Conservation (phyloP, 2,797 vertebrate species). For the Buceros bicornis region DNA sequence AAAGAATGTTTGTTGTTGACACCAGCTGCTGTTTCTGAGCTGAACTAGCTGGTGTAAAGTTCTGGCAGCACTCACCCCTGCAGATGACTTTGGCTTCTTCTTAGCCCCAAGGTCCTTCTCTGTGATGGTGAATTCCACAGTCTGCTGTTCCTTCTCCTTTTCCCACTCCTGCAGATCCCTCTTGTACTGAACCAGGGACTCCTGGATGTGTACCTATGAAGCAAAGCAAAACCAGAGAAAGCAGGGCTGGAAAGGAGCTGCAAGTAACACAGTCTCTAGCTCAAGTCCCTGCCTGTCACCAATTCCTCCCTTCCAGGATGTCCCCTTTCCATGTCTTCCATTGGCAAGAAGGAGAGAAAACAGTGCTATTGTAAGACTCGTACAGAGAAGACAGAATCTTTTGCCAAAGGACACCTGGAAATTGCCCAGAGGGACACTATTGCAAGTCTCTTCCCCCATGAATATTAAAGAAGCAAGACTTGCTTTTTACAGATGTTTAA, state of each 20-base stretch:
- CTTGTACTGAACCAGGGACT: conserved; percentile 77
- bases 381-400: not conserved
- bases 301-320: not conserved
- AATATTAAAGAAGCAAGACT: not conserved
- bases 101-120: conserved; percentile 73
- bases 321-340: not conserved
- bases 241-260: not conserved
- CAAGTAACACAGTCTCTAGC: not conserved
- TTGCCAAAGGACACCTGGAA: not conserved
- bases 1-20: not conserved
- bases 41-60: not conserved
- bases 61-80: conserved; percentile 22
- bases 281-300: not conserved
- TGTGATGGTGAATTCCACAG: conserved; percentile 88
- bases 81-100: not conserved
- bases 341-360: not conserved
- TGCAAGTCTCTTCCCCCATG: not conserved
- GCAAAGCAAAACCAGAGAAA: not conserved
- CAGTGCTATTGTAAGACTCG: not conserved
- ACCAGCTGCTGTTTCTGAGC: not conserved
- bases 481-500: not conserved
- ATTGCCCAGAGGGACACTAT: not conserved
- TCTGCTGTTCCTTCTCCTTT: conserved; percentile 79
- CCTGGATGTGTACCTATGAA: conserved; percentile 82
- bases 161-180: conserved; percentile 83